Evolutionary conservation across 2,888 invertebrate genomes (phyloP).

Genomic region (Nasonovia ribisnigri): DNA sequence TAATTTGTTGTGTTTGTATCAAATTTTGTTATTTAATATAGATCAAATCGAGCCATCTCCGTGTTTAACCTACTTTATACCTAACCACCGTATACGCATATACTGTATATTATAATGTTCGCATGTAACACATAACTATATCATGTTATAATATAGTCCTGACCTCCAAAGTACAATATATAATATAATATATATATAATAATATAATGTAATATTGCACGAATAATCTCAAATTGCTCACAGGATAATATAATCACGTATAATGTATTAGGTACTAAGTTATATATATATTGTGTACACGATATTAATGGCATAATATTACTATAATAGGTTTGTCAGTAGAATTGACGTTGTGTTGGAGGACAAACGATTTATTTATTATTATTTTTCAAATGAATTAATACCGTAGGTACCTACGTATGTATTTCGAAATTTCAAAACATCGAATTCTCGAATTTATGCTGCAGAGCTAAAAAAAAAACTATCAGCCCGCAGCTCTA

Average conservation of each 20-base stretch:
- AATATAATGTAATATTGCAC: conserved; percentile 46
- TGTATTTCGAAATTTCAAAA: conserved; percentile 4
- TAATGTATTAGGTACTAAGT: background rate
- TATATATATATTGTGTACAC: background rate
- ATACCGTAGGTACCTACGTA: background rate
- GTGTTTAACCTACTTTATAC: conserved; percentile 56
- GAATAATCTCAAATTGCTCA: conserved; percentile 33
- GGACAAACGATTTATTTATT: conserved; percentile 32
- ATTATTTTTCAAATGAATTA: conserved; percentile 24
- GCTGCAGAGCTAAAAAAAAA: background rate
- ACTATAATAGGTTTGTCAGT: conserved; percentile 43
- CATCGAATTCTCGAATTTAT: background rate
- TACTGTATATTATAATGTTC: background rate
- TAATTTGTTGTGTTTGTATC: conserved; percentile 14
- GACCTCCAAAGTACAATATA: conserved; percentile 39
- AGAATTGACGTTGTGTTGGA: conserved; percentile 18
- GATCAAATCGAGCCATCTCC: conserved; percentile 1
- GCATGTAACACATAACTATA: background rate
- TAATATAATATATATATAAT: background rate
- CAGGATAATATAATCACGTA: conserved; percentile 37
- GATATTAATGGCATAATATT: background rate
- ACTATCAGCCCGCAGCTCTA: background rate
- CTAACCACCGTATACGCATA: background rate
- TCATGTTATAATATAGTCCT: conserved; percentile 41
- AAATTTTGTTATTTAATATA: conserved; percentile 47